Base-by-base conservation (phyloP, 2,797 vertebrate species). In the Myiotriccus ornatus region DNA sequence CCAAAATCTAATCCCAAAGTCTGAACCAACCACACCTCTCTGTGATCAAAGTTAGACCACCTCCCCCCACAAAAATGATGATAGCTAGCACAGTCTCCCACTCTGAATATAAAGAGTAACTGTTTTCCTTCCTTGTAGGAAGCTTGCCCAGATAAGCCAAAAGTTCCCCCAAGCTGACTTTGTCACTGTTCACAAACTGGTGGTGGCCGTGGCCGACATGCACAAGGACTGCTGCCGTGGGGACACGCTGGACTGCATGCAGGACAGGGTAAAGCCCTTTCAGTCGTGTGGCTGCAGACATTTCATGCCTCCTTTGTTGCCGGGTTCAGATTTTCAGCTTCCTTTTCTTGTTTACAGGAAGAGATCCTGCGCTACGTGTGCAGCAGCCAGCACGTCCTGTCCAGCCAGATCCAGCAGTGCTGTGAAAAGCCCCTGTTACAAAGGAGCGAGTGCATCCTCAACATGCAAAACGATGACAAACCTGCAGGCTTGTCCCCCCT, bases 191-290 rank as follows among this genome's bases (percentile, higher is more conserved):
- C n/a, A 3, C 20, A 95, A 95, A 20, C 81, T 98, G 6, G 46
- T 76, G n/a, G 2, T 11, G 32, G 90, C 95, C 4, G 12, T 96
- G 30, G 50, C 65, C 16, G 75, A 65, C 32, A 86, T 89, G 64
- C 86, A 96, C 20, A 25, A 78, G 27, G 95, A 34, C 15, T 97
- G 97, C 62, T 98, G 98, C 37, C 84, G 92, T 3, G 97, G 97
- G 7, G 93, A 97, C 24, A 55, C 18, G 23, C 41, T 97, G 28
- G 76, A 87, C 24, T 97, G 97, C 21, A 64, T 97, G 79, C 43
- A 1, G 1, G 44, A 64, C 2, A 91, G 89, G 96, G 97, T 98
- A 96, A 81, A 22, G 13, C 24, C 34, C 55, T 22, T 41, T 35
- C 9, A 9, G 4, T 50, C 24, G 2, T 1, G 8, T 5, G 5